phyloP scores from a whole-genome alignment of 2,888 invertebrate species.

The Phorcus lineatus region DNA sequence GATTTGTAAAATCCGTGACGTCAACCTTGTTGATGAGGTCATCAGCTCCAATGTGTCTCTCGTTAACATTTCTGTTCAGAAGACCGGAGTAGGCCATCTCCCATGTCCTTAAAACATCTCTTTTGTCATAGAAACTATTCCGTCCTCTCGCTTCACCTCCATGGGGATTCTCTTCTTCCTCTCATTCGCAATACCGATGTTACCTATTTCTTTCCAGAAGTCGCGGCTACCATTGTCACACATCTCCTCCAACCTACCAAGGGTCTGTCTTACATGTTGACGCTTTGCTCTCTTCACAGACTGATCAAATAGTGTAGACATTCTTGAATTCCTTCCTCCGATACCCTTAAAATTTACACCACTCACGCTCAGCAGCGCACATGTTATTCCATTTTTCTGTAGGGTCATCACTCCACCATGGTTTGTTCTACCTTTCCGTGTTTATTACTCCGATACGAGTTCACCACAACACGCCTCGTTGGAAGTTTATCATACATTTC shows the following conservation, averaged over 20 bases:
- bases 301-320: not conserved
- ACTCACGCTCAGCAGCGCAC: not conserved
- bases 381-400: not conserved
- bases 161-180: no score
- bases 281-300: not conserved
- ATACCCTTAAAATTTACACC: not conserved
- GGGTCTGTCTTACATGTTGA: no score
- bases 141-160: not conserved
- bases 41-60: not conserved
- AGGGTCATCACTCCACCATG: not conserved
- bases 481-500: no score
- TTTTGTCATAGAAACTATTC: not conserved
- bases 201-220: not conserved
- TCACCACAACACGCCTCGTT: no score
- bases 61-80: not conserved
- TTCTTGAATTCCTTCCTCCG: no score
- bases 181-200: no score
- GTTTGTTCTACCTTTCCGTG: no score
- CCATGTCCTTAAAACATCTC: not conserved
- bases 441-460: no score
- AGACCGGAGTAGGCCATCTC: not conserved
- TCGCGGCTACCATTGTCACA: not conserved
- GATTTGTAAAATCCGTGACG: no score
- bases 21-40: not conserved
- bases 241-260: not conserved